These are phyloP conservation scores for Dasypus novemcinctus DNA, from an alignment of 2,113 vertebrate genomes.

Conservation along the genomic window DNA sequence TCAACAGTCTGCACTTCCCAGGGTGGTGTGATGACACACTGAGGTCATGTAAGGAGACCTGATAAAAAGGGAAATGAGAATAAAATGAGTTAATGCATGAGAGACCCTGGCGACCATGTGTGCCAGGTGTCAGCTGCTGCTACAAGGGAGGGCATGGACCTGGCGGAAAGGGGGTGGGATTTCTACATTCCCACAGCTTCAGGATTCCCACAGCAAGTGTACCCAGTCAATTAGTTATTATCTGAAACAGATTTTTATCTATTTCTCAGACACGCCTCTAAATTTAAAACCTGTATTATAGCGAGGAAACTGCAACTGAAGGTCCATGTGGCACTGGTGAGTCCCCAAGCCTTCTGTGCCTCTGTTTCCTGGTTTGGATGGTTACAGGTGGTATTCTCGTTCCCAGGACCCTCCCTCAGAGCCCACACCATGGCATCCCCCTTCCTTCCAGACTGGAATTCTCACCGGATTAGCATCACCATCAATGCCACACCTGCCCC, in stretches of 20 bases:
- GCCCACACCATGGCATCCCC: neutral
- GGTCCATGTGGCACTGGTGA: accelerated
- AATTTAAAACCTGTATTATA: neutral
- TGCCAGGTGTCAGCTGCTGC: no score
- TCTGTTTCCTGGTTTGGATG: neutral
- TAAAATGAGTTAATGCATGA: no score
- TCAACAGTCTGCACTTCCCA: neutral
- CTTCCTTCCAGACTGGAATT: neutral
- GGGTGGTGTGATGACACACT: neutral
- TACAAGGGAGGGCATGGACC: no score
- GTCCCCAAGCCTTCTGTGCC: neutral
- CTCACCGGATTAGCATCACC: neutral
- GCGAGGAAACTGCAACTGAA: neutral
- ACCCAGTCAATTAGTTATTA: neutral
- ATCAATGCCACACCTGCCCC: no score
- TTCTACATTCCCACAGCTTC: neutral
- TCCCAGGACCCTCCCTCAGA: neutral
- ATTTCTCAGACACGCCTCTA: neutral
- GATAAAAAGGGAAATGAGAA: no score
- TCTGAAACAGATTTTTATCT: neutral
- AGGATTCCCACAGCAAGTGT: neutral
- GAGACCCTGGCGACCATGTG: no score
- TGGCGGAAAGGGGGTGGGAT: no score
- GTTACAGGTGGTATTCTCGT: neutral
- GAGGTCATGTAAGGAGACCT: no score